phyloP scores from a whole-genome alignment of 2,113 vertebrate species.

The Channa argus region DNA sequence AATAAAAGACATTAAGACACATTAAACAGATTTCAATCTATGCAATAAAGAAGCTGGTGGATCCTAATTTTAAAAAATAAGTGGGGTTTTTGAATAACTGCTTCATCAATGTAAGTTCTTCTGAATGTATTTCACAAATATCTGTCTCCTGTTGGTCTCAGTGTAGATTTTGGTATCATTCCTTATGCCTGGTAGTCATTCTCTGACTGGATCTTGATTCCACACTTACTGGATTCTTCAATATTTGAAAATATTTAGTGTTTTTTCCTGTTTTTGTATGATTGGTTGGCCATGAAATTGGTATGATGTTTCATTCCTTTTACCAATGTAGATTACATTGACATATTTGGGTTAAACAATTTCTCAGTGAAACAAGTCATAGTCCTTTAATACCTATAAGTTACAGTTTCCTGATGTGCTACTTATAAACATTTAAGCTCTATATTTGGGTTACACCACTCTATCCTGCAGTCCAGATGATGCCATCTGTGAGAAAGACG shows the following conservation, averaged over 20 bases:
- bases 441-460: slow-evolving; percentile 70
- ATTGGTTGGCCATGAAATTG: too few relatives aligned
- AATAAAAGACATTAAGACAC: background rate
- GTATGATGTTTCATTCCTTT: background rate
- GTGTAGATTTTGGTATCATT: too few relatives aligned
- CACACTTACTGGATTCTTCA: too few relatives aligned
- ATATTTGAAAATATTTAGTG: too few relatives aligned
- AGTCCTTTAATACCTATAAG: slow-evolving; percentile 8
- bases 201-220: too few relatives aligned
- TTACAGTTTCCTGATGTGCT: slow-evolving; percentile 36
- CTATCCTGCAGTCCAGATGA: slow-evolving; percentile 58
- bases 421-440: slow-evolving; percentile 66
- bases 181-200: too few relatives aligned
- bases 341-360: slow-evolving; percentile 10
- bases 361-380: slow-evolving; percentile 12
- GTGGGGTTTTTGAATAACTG: background rate
- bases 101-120: background rate
- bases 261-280: too few relatives aligned
- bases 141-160: background rate
- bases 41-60: background rate
- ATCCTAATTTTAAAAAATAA: background rate
- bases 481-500: slow-evolving; percentile 71
- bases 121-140: background rate
- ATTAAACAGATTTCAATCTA: background rate
- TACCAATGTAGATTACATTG: background rate